Conservation (phyloP, 2,113 vertebrate species). For the Chaetorhynchus papuensis region DNA sequence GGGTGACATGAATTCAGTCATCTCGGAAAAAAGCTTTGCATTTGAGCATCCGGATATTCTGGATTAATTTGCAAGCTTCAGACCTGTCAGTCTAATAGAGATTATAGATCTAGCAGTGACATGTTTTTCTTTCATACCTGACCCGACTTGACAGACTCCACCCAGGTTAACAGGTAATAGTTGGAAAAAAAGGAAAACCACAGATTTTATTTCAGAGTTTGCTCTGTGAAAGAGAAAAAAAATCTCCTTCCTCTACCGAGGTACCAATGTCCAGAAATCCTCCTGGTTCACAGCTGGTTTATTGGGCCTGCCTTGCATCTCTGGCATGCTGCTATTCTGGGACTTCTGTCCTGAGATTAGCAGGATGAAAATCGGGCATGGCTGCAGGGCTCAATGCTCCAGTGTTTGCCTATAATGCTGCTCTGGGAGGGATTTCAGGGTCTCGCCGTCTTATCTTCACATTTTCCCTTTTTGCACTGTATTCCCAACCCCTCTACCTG, state of each 20-base stretch:
- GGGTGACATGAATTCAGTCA: not conserved
- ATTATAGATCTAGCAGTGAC: not conserved
- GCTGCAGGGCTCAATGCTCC: not conserved
- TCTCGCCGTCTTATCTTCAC: not conserved
- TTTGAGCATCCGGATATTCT: not conserved
- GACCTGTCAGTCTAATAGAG: not conserved
- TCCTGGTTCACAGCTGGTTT: not conserved
- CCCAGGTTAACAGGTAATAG: not conserved
- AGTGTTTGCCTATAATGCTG: not conserved
- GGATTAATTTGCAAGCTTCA: not conserved
- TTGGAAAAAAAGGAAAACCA: constrained; percentile 2
- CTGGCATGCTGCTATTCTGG: not conserved
- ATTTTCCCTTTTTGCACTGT: not conserved
- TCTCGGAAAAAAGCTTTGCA: not conserved
- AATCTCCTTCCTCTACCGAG: not conserved
- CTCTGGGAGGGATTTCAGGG: not conserved
- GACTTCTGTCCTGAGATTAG: not conserved
- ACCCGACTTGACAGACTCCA: constrained; percentile 25
- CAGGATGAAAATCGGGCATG: accelerated
- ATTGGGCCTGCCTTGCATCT: not conserved
- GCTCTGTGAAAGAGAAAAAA: not conserved
- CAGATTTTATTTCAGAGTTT: not conserved
- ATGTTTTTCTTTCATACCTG: not conserved
- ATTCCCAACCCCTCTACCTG: not conserved
- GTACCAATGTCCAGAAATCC: not conserved